Base-by-base conservation (phyloP, 2,888 invertebrate species). In the Bursaphelenchus okinawaensis region DNA sequence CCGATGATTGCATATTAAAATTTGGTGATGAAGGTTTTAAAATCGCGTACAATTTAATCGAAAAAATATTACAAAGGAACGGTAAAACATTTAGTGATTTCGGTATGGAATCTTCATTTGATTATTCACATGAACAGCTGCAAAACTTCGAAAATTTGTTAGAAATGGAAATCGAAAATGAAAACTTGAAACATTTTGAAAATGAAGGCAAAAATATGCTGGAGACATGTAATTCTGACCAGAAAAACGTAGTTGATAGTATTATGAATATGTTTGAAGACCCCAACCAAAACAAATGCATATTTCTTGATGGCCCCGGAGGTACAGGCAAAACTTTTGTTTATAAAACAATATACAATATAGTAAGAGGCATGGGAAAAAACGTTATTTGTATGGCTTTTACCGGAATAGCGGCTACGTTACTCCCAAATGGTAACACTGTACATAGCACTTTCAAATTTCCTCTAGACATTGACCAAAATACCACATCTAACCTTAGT, bases 281-380 rank as follows among this genome's bases (percentile, higher is more conserved):
- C 12, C 50, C 51, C 6, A 4, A 23, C 12, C 9, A 62, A 16
- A 62, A 62, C 12, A 27, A 27, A 9, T 65, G 65, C 50, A 72
- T 80, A 52, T 82, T 83, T 66, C 59, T 84, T 8, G 84, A 84
- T 72, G 84, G 83, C 16, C 83, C 84, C 1, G 84, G 83, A 7
- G 84, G 84, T 19, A 80, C 83, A 23, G 84, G 83, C 1, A 85
- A 85, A 74, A 84, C 84, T 1, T 84, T 74, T 65, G 64, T 85
- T 0, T 82, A 84, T 55, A 78, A 75, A 50, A 63, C 63, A 67
- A 9, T 63, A 7, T 63, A 67, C 12, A 66, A 63, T 52, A 9
- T 67, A 4, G 66, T 63, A 9, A 50, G 63, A 67, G 23, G 26
- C 40, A n/a, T 4, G 7, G 68, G 67, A 66, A 55, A 67, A 28